Base-by-base conservation (phyloP, 2,113 vertebrate species). In the Elephantulus edwardii region DNA sequence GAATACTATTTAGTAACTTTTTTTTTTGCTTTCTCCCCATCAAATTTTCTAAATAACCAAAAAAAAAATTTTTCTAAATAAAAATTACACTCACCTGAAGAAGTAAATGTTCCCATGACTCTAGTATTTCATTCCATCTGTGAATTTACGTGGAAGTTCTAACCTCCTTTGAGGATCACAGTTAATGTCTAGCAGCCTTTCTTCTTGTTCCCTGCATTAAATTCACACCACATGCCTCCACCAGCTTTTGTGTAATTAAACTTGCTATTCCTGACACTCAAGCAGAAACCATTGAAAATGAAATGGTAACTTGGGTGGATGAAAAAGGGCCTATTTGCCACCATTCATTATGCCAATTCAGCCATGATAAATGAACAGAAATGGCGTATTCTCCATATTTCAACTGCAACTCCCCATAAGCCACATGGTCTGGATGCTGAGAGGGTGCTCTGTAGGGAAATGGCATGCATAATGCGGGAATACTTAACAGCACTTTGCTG, bases 281-380 rank as follows among this genome's bases (percentile, higher is more conserved):
- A 24, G 85, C n/a, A 93, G 93, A 97, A 97, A 94, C 89, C 83
- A 93, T 76, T 95, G 92, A 94, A 74, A 95, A 94, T 96, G 93
- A 94, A 97, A 96, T 89, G 60, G 84, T 87, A 94, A 96, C 38
- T 1, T 90, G 35, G 79, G 44, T 33, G 14, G 64, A 94, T 95
- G 42, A 90, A 96, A 95, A 91, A n/a, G 94, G 11, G 48, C 74
- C 72, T 95, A 94, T 97, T 97, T 97, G 95, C 96, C 94, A 97
- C 93, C 81, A 94, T 94, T 97, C 94, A 95, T 95, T 96, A 95
- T 91, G 86, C 82, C 94, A 97, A 92, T 95, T 96, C 93, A 94
- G 83, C 89, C 83, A 85, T 93, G 95, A 96, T 95, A 97, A 97
- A 97, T 96, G 82, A 97, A 92, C 74, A 96, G 40, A 75, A 90